Base-by-base conservation (phyloP, 1,140 invertebrate species). In the Helicoverpa armigera region DNA sequence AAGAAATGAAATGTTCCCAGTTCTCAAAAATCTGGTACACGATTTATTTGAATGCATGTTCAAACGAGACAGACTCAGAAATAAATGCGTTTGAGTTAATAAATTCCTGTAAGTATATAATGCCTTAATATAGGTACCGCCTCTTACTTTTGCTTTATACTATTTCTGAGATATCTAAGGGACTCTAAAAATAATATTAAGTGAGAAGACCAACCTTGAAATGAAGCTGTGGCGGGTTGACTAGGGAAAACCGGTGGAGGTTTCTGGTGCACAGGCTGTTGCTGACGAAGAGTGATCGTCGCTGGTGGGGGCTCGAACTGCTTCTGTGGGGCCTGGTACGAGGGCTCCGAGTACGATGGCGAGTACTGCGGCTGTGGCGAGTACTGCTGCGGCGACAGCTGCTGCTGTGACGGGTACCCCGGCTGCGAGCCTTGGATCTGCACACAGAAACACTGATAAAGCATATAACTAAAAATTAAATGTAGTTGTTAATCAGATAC, bases 241-340 rank as follows among this genome's bases (percentile, higher is more conserved):
- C 97, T 96, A 83, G 95, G 87, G 83, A 96, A 96, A 61, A 97
- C 96, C 81, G 96, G 96, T 23, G 96, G 90, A 79, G 96, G 96
- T 90, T 96, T 95, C 95, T 98, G 97, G 85, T 96, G 96, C 60
- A 98, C 95, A 31, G 97, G 97, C 58, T 96, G 95, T 89, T 96
- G 95, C 79, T 96, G 96, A 85, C 97, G 96, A 29, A 98, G 95
- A 48, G 96, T 97, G 79, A 98, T 97, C 48, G 96, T 96, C 16
- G 96, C 88, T 16, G 97, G 96, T 13, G 97, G 97, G 18, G 97
- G 96, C 86, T 96, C 96, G 82, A 88, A 94, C 79, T 87, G 82
- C 82, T 86, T 93, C 82, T 94, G 92, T 43, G 89, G 90, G 3
- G 88, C 85, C 80, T 91, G 88, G 84, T 93, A 94, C 18, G 74